A percentile compares a stretch with the other conserved stretches of the same genome.
These are phyloP conservation scores for Zapornia atra DNA, from an alignment of 2,113 vertebrate genomes.

Conservation along the genomic window DNA sequence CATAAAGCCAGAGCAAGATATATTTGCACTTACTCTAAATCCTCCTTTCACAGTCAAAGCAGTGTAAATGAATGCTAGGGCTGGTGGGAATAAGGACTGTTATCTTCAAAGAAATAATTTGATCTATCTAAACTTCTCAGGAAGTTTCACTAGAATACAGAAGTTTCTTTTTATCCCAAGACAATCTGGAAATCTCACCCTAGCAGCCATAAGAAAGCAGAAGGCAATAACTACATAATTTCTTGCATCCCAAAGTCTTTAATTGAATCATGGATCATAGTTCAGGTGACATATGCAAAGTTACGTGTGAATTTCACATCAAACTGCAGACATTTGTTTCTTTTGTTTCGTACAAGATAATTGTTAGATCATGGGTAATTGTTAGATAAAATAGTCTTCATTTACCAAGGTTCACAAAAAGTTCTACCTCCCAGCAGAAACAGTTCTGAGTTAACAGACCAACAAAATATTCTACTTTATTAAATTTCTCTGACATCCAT, in stretches of 20 bases:
- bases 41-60: constrained; percentile 1
- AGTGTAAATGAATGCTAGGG: not conserved
- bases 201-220: not conserved
- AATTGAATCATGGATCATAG: not conserved
- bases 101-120: not conserved
- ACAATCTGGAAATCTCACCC: not conserved
- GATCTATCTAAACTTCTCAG: not conserved
- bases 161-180: not conserved
- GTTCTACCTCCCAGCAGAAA: not conserved
- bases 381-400: not conserved
- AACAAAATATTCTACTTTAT: not conserved
- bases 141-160: not conserved
- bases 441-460: not conserved
- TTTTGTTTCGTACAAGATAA: not conserved
- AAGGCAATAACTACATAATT: not conserved
- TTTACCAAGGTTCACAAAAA: not conserved
- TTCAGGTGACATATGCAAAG: not conserved
- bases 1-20: not conserved
- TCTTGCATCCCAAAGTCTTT: not conserved
- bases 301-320: not conserved
- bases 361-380: not conserved
- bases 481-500: not conserved
- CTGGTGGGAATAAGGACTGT: not conserved
- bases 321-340: not conserved
- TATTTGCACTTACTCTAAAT: not conserved